A percentile compares a stretch with the other conserved stretches of the same genome.
Evolutionary conservation across 2,888 invertebrate genomes (phyloP).

Genomic region (Eristalis tenax): DNA sequence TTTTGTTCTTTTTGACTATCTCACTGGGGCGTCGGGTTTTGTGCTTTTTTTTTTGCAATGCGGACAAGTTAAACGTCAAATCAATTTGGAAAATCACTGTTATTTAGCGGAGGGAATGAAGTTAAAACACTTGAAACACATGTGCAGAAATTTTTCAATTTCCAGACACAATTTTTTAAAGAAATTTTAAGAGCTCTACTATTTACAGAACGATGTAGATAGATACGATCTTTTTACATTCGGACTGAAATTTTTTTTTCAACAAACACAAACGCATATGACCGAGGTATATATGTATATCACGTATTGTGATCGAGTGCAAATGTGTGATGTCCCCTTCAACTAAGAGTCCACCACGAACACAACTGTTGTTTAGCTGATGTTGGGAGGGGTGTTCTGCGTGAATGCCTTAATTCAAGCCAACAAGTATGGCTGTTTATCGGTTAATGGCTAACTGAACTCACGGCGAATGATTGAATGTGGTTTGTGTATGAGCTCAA

Average conservation of each 20-base stretch:
- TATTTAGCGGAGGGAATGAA: slow-evolving; percentile 5
- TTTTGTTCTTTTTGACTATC: slow-evolving; percentile 18
- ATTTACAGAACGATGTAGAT: slow-evolving; percentile 61
- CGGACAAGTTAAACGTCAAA: slow-evolving; percentile 11
- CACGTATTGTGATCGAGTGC: slow-evolving; percentile 37
- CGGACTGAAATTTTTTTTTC: slow-evolving; percentile 28
- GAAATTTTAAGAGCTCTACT: slow-evolving; percentile 60
- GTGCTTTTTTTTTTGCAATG: slow-evolving; percentile 4
- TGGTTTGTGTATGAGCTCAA: not conserved
- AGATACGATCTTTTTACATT: slow-evolving; percentile 44
- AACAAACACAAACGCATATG: slow-evolving; percentile 20
- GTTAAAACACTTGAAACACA: slow-evolving; percentile 8
- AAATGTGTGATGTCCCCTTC: slow-evolving; percentile 16
- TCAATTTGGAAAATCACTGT: slow-evolving; percentile 11
- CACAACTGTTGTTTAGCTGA: slow-evolving; percentile 9
- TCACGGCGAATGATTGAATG: not conserved
- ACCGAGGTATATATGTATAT: slow-evolving; percentile 15
- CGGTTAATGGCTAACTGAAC: slow-evolving; percentile 13
- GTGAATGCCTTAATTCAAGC: not conserved
- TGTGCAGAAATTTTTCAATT: slow-evolving; percentile 37
- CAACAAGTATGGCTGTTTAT: slow-evolving; percentile 11
- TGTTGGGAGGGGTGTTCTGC: slow-evolving; percentile 13
- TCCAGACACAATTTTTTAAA: slow-evolving; percentile 37
- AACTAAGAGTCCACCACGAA: not conserved
- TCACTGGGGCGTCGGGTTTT: slow-evolving; percentile 9